Evolutionary conservation across 2,888 invertebrate species (phyloP), one percentile per base, ranked within the genome.

Genomic region (Cryptocheilus praepositus): DNA sequence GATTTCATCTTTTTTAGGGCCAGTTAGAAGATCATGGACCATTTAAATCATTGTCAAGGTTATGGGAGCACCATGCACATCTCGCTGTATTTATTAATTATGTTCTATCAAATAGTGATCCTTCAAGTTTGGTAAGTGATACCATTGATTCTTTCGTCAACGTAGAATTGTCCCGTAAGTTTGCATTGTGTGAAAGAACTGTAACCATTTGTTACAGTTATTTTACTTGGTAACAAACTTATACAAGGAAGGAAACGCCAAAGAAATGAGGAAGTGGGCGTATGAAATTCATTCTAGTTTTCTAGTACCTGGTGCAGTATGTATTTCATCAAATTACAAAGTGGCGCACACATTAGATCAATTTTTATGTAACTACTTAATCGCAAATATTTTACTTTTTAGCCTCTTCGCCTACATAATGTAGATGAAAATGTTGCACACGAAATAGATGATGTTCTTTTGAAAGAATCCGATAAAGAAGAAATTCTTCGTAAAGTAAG

Each of bases 221-320:
- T 95, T 99, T 90, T 96, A 98, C 89, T 92, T 98, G 78, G 93
- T 99, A 85, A 96, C 98, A 71, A 96, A 97, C 87, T 91, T 95
- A 62, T 98, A 96, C 90, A 95, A 96, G 85, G 92, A 94, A 82
- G 96, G 96, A 59, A 94, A 93, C 78, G 91, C 93, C 62, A 95
- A 96, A 90, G 98, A 99, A 85, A 95, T 98, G 93, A 93, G 96
- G 64, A 96, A 98, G 88, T 99, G 99, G 98, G 98, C 98, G 3
- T 99, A 98, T 90, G 99, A 99, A 92, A 97, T 99, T 85, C 97
- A 98, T 90, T 98, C 98, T 77, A 96, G 96, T 84, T 98, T 98
- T 91, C 91, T 97, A 68, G 95, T 96, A 84, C 97, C 97, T 70
- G 93, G 94, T 83, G 96, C 97, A 80, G 95, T 95, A 88, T 92